Evolutionary conservation across 1,140 invertebrate genomes (phyloP).

Genomic region (Xylocopa sonorina): DNA sequence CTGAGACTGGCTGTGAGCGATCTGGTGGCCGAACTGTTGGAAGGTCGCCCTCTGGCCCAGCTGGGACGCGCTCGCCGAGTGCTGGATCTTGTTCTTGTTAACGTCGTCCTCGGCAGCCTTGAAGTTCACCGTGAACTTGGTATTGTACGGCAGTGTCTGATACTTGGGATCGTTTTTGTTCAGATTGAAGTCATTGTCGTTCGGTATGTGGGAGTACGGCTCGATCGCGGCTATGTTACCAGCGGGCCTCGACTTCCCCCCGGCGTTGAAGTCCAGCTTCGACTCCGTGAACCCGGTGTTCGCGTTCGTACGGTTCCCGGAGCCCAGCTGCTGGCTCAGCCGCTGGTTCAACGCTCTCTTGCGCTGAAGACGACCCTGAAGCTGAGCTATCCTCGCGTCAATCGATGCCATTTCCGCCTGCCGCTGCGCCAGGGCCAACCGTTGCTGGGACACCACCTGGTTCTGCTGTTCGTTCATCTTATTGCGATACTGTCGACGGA

Average conservation of each 20-base stretch:
- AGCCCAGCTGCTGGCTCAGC: conserved; percentile 88
- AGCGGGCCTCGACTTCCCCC: conserved; percentile 76
- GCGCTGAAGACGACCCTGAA: conserved; percentile 93
- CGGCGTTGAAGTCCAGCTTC: conserved; percentile 79
- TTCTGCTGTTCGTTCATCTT: conserved; percentile 98
- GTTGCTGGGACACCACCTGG: conserved; percentile 91
- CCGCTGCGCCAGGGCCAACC: conserved; percentile 91
- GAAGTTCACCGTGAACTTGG: conserved; percentile 88
- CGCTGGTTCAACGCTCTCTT: conserved; percentile 94
- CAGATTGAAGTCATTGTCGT: conserved; percentile 85
- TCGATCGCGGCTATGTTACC: conserved; percentile 94
- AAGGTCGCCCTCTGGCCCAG: conserved; percentile 76
- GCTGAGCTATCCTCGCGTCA: conserved; percentile 95
- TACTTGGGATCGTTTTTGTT: conserved; percentile 96
- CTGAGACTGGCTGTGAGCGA: conserved; percentile 80
- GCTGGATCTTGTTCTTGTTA: conserved; percentile 80
- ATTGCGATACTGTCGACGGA: conserved; percentile 91
- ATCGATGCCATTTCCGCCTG: conserved; percentile 95
- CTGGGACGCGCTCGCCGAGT: conserved; percentile 79
- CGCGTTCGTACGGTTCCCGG: conserved; percentile 38
- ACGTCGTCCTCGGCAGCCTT: conserved; percentile 78
- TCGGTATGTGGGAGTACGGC: conserved; percentile 93
- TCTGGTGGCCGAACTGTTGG: conserved; percentile 79
- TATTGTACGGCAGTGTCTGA: conserved; percentile 95
- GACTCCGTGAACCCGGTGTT: conserved; percentile 69